phyloP scores from a whole-genome alignment of 2,113 vertebrate species.

The Siniperca knerii region DNA sequence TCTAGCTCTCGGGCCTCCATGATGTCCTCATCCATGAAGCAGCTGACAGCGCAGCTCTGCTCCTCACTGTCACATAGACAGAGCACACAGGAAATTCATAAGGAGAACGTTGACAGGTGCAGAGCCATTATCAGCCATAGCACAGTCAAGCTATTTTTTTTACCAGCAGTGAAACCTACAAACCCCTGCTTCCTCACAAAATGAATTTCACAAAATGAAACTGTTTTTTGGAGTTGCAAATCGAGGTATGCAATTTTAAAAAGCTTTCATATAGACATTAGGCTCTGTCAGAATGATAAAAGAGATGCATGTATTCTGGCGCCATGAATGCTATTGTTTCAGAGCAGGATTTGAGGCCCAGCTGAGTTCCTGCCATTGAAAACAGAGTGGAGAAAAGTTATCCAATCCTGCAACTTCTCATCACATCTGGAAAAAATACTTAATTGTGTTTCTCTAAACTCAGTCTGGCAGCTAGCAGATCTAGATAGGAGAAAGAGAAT shows the following conservation, averaged over 20 bases:
- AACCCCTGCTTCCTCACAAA: neutral
- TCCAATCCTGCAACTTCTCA: constrained; percentile 63
- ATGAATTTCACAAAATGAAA: constrained; percentile 34
- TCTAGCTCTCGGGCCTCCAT: constrained; percentile 67
- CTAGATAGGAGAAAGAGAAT: constrained; percentile 72
- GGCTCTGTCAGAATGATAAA: constrained; percentile 23
- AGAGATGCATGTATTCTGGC: constrained; percentile 31
- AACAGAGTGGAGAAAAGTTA: constrained; percentile 52
- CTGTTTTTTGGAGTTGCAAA: constrained; percentile 1
- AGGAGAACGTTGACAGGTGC: constrained; percentile 59
- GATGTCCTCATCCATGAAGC: constrained; percentile 77
- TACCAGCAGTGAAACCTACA: constrained; percentile 6
- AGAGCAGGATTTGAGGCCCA: constrained; percentile 26
- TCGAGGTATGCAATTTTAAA: neutral
- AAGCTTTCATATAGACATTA: constrained; percentile 3
- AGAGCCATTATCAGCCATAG: constrained; percentile 62
- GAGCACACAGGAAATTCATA: constrained; percentile 64
- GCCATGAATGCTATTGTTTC: constrained; percentile 24
- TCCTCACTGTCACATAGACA: constrained; percentile 61
- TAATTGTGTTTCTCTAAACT: constrained; percentile 74
- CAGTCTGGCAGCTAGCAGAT: constrained; percentile 74
- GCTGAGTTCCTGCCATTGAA: constrained; percentile 39
- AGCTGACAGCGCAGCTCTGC: constrained; percentile 60
- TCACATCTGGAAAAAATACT: constrained; percentile 72
- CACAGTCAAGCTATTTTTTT: constrained; percentile 1